These are phyloP conservation scores for Columba livia DNA, from an alignment of 2,113 vertebrate genomes.

Conservation along the genomic window DNA sequence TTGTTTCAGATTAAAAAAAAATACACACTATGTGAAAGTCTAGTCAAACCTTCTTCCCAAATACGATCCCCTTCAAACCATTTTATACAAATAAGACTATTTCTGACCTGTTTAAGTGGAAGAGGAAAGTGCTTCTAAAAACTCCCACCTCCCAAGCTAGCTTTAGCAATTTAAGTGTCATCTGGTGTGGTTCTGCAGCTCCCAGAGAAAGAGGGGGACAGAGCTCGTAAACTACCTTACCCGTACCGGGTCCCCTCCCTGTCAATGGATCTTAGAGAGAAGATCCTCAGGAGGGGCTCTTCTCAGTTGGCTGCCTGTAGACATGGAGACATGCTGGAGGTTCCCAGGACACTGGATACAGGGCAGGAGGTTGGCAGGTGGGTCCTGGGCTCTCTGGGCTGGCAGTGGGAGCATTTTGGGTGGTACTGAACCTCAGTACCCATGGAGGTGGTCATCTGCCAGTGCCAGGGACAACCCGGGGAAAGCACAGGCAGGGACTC, in stretches of 20 bases:
- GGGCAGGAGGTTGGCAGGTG: background rate
- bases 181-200: background rate
- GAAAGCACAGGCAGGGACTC: background rate
- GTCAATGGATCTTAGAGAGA: background rate
- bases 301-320: background rate
- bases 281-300: fast-evolving
- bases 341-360: background rate
- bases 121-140: background rate
- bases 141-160: background rate
- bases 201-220: background rate
- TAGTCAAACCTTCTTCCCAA: background rate
- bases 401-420: background rate
- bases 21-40: background rate
- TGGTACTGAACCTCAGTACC: background rate
- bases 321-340: background rate
- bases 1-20: background rate
- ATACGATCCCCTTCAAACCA: background rate
- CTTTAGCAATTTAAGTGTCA: background rate
- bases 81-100: background rate
- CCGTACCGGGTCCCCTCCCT: background rate
- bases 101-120: background rate
- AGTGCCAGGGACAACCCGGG: background rate
- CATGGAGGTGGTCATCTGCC: background rate
- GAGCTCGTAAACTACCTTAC: background rate
- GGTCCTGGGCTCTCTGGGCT: background rate